phyloP scores from a whole-genome alignment of 2,888 invertebrate species.

The Sinhomidia bicolor region DNA sequence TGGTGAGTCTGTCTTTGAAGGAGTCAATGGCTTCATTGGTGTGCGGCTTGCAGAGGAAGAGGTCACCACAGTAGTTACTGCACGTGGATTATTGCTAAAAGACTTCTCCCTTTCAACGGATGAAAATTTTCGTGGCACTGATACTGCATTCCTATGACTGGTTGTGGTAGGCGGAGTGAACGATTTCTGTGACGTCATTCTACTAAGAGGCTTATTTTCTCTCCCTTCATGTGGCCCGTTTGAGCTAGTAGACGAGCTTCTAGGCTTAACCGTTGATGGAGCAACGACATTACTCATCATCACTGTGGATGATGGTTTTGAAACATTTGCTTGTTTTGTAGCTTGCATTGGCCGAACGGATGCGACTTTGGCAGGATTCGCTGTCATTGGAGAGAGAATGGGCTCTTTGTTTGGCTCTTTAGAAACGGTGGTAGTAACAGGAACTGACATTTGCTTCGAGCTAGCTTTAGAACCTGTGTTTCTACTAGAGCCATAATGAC shows the following conservation, averaged over 20 bases:
- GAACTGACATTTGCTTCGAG: slow-evolving; percentile 52
- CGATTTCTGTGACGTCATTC: slow-evolving; percentile 62
- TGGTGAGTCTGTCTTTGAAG: slow-evolving; percentile 75
- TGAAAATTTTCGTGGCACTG: slow-evolving; percentile 63
- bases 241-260: slow-evolving; percentile 61
- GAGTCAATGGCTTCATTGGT: slow-evolving; percentile 76
- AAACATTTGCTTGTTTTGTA: slow-evolving; percentile 63
- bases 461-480: not conserved
- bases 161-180: slow-evolving; percentile 57
- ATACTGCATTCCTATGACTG: slow-evolving; percentile 26
- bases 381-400: slow-evolving; percentile 59
- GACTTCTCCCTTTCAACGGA: slow-evolving; percentile 71
- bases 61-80: slow-evolving; percentile 33
- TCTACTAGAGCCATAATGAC: slow-evolving; percentile 21
- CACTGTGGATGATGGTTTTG: slow-evolving; percentile 26
- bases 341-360: slow-evolving; percentile 78
- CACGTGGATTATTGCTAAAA: slow-evolving; percentile 64
- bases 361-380: slow-evolving; percentile 75
- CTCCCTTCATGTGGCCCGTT: slow-evolving; percentile 19
- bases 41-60: slow-evolving; percentile 74
- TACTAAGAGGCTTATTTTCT: slow-evolving; percentile 61
- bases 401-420: slow-evolving; percentile 64
- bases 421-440: slow-evolving; percentile 43
- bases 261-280: slow-evolving; percentile 30
- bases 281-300: slow-evolving; percentile 26